Evolutionary conservation across 1,140 invertebrate genomes (phyloP), one percentile per base, ranked within the genome.

Genomic region (Pararge aegeria): DNA sequence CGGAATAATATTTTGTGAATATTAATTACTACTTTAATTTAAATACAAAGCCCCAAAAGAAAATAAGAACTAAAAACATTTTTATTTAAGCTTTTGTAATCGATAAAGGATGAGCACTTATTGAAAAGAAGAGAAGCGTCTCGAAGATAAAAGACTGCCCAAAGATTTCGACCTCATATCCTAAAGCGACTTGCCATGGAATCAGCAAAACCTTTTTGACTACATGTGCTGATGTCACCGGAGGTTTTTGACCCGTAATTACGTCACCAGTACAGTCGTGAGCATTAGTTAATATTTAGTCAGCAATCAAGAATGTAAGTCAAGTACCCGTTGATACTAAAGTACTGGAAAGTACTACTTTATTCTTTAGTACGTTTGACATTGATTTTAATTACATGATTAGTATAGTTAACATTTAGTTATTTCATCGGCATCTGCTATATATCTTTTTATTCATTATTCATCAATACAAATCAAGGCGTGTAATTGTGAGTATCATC

Each of bases 191-290:
- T 51, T 50, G 48, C 46, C 46, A 55, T 51, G 40, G 48, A 51
- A 62, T 50, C 48, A 52, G 49, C 55, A 58, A 55, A 55, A 55
- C 54, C 49, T 58, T 58, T 49, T 49, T 29, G 29, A 40, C 12
- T 29, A 53, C 38, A 52, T 56, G 38, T 27, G 27, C 53, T 56
- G 60, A 62, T 62, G 60, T 62, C 60, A 56, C 52, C 21, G 15
- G 18, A 61, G 60, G 54, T 30, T 55, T 48, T 50, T 49, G 49
- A 63, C 48, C 61, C 29, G 27, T 15, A 20, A 55, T 63, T 63
- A 49, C 61, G 54, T 61, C 52, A 61, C 44, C 12, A 55, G 61
- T 57, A 63, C 61, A 63, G 54, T 61, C 52, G 46, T 46, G 55
- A 44, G 51, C 55, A 48, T 57, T 57, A 44, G 24, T 29, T 55